These are phyloP conservation scores for Iguana delicatissima DNA, from an alignment of 2,797 vertebrate species.

Conservation along the genomic window DNA sequence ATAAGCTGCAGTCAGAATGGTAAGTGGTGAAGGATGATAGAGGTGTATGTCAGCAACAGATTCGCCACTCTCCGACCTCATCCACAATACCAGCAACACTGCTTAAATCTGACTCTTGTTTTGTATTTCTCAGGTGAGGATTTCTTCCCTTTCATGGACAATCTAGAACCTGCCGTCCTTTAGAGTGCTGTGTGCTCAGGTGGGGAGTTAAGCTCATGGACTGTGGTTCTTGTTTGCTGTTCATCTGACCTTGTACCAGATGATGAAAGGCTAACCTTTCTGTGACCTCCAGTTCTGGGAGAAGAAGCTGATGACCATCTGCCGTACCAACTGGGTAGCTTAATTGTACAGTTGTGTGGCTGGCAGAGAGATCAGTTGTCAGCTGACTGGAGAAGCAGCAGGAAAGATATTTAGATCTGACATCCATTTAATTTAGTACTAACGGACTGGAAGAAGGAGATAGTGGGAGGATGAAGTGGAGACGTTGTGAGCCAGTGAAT, in stretches of 20 bases:
- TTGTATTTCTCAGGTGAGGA: background rate
- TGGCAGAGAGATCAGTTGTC: slow-evolving; percentile 32
- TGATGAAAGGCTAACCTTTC: slow-evolving; percentile 24
- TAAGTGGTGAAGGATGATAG: background rate
- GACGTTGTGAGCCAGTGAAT: background rate
- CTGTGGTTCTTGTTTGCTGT: background rate
- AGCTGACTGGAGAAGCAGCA: background rate
- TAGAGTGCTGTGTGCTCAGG: fast-evolving
- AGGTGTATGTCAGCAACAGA: background rate
- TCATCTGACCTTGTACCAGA: background rate
- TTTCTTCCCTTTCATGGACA: background rate
- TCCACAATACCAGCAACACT: background rate
- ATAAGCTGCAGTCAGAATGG: background rate
- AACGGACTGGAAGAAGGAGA: slow-evolving; percentile 11
- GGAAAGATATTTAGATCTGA: slow-evolving; percentile 21
- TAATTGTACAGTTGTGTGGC: slow-evolving; percentile 12
- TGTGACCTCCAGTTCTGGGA: slow-evolving; percentile 23
- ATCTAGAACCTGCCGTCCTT: fast-evolving
- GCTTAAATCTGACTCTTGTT: background rate
- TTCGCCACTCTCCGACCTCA: background rate
- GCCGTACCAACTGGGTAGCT: slow-evolving; percentile 30
- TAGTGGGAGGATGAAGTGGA: background rate
- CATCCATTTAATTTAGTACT: slow-evolving; percentile 38
- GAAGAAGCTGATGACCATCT: slow-evolving; percentile 34
- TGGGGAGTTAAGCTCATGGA: background rate